Evolutionary conservation across 2,888 invertebrate genomes (phyloP), one percentile per base, ranked within the genome.

Genomic region (Labia minor): DNA sequence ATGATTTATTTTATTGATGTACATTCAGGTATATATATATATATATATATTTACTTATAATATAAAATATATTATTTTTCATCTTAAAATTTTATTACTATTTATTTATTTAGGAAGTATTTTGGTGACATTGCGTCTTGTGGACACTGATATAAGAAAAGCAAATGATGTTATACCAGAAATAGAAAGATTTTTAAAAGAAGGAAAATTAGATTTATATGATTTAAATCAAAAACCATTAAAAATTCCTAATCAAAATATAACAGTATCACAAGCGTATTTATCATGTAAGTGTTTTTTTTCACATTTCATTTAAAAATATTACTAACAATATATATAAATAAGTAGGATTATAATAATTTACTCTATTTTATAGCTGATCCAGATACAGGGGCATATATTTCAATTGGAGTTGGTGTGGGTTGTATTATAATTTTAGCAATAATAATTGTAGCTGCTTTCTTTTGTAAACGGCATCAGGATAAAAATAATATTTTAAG

Each of bases 1-100:
- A 69, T 69, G 68, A 68, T 71, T 19, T 18, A 62, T 8, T 63
- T 65, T 37, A 61, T 70, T n/a, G 67, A 68, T 11, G 66, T 70
- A 10, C 26, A 26, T 19, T 70, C 70, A 63, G 71, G 70, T 70
- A 33, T 62, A 66, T 16, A 18, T n/a, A 49, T 26, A 1, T 1
- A 21, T 66, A 19, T 16, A 14, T 1, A 19, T n/a, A 8, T 63
- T 63, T 10, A 63, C 1, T 0, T 2, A 14, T 1, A 0, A 8
- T 16, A 10, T 10, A 61, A 61, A 6, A 1, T n/a, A 14, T 63
- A n/a, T 63, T 63, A 63, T 21, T 8, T 18, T n/a, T 18, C 8
- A 62, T 62, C 10, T n/a, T n/a, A n/a, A n/a, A n/a, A n/a, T n/a
- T n/a, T n/a, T n/a, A n/a, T n/a, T n/a, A n/a, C n/a, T n/a, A n/a